Evolutionary conservation across 37 sponge, comb jelly and placozoan species (phyloP).

Genomic region (Theonella swinhoei): DNA sequence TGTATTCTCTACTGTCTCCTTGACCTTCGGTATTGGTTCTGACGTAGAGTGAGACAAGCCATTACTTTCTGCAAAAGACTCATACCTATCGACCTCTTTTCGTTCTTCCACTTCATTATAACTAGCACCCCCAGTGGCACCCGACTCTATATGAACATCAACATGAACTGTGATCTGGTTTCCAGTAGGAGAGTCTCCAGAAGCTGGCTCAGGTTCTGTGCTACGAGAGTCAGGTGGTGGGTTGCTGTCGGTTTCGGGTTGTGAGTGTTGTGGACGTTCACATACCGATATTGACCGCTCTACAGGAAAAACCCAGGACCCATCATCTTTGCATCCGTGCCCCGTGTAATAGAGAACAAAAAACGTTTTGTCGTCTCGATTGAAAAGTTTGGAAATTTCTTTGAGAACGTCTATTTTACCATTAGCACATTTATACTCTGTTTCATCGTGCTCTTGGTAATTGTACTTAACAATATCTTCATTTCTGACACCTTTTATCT

Average conservation of each 20-base stretch:
- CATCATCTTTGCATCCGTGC: neutral
- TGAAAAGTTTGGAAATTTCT: too few species aligned
- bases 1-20: too few species aligned
- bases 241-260: too few species aligned
- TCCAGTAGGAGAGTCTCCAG: neutral
- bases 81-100: neutral
- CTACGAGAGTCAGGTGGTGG: neutral
- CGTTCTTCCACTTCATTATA: neutral
- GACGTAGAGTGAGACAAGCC: neutral
- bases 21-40: too few species aligned
- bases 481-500: neutral
- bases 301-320: neutral
- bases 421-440: too few species aligned
- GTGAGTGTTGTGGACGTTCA: too few species aligned
- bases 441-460: too few species aligned
- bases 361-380: neutral
- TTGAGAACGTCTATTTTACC: neutral
- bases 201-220: neutral
- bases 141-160: too few species aligned
- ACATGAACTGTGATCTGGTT: neutral
- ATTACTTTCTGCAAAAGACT: neutral
- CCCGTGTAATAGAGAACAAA: neutral
- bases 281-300: neutral
- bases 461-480: neutral
- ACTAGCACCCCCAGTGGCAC: too few species aligned